A percentile compares a stretch with the other conserved stretches of the same genome.
These are phyloP conservation scores for Zingel zingel DNA, from an alignment of 2,113 vertebrate genomes.

Conservation along the genomic window DNA sequence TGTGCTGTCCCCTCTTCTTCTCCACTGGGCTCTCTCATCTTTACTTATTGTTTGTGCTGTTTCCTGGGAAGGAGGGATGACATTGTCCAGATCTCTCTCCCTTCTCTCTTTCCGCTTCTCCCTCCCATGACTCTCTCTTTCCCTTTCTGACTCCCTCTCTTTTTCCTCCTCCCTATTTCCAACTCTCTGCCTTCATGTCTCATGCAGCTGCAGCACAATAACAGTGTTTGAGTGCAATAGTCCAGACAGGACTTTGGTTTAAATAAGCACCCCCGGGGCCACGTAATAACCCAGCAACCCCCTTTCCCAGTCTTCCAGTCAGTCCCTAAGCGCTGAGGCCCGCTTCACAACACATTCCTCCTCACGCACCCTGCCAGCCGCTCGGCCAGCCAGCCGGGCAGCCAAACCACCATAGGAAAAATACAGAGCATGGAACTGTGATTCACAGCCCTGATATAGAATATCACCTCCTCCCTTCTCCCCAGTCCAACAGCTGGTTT, in stretches of 20 bases:
- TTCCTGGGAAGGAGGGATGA: slow-evolving; percentile 73
- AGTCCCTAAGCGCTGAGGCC: slow-evolving; percentile 58
- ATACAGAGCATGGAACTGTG: slow-evolving; percentile 82
- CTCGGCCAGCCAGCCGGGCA: slow-evolving; percentile 57
- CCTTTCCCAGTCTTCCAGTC: slow-evolving; percentile 58
- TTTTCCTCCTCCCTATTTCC: slow-evolving; percentile 52
- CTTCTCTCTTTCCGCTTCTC: slow-evolving; percentile 16
- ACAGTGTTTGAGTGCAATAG: slow-evolving; percentile 74
- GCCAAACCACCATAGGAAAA: slow-evolving; percentile 80
- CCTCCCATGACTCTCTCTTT: slow-evolving; percentile 50
- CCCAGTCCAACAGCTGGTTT: slow-evolving; percentile 81
- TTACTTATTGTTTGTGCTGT: slow-evolving; percentile 68
- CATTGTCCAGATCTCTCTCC: slow-evolving; percentile 70
- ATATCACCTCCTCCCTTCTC: slow-evolving; percentile 75
- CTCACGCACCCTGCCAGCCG: slow-evolving; percentile 58
- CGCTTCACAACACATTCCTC: slow-evolving; percentile 76
- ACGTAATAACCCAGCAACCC: slow-evolving; percentile 77
- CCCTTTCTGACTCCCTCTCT: slow-evolving; percentile 40
- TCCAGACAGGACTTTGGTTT: slow-evolving; percentile 81
- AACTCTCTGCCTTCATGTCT: slow-evolving; percentile 65
- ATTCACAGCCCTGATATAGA: slow-evolving; percentile 84
- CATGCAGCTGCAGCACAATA: slow-evolving; percentile 80
- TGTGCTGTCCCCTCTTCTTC: slow-evolving; percentile 48
- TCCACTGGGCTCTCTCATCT: slow-evolving; percentile 53
- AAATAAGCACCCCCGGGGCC: slow-evolving; percentile 79